phyloP scores from a whole-genome alignment of 2,797 vertebrate genomes.

The Sebastes alutus region DNA sequence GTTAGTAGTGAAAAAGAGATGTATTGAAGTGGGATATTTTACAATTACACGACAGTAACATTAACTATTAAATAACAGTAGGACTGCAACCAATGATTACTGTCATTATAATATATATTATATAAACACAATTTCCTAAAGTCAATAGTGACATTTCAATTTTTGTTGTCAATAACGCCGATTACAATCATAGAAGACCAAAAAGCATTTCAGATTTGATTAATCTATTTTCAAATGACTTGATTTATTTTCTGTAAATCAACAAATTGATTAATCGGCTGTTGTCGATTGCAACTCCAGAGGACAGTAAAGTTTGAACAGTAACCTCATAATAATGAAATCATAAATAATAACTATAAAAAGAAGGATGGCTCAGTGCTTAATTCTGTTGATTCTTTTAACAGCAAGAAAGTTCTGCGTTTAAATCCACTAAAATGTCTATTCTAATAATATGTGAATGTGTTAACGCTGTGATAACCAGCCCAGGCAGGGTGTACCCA shows the following conservation, averaged over 20 bases:
- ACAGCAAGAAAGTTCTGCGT: not conserved
- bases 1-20: not conserved
- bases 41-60: not conserved
- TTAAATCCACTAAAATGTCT: not conserved
- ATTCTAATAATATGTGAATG: not conserved
- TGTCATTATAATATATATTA: not conserved
- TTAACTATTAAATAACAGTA: not conserved
- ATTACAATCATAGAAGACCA: not conserved
- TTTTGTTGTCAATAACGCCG: not conserved
- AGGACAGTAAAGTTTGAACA: not conserved
- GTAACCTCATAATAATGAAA: not conserved
- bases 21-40: not conserved
- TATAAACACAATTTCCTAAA: not conserved
- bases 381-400: not conserved
- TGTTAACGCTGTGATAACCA: not conserved
- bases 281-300: not conserved
- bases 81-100: not conserved
- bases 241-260: not conserved
- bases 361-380: not conserved
- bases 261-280: accelerated
- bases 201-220: not conserved
- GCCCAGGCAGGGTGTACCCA: not conserved
- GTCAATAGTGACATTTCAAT: not conserved
- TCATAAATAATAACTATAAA: not conserved
- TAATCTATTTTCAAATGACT: accelerated